Evolutionary conservation across 2,113 vertebrate species (phyloP).

Genomic region (Trachemys scripta): DNA sequence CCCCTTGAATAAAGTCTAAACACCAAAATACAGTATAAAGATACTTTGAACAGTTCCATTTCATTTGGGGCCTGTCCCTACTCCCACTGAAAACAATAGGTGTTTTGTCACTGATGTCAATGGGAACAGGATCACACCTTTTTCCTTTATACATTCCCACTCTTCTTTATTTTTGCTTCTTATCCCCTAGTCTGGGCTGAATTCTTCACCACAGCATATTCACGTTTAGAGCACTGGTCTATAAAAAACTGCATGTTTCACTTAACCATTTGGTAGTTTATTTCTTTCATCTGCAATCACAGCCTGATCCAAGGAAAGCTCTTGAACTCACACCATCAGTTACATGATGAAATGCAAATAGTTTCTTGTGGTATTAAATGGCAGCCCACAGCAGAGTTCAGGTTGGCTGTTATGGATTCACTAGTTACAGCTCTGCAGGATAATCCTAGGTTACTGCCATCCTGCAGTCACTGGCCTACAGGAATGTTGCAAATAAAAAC

Average conservation of each 20-base stretch:
- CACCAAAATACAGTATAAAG: background rate
- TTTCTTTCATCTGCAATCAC: constrained; percentile 66
- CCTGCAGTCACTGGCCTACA: constrained; percentile 71
- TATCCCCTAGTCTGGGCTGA: background rate
- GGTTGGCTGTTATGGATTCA: constrained; percentile 66
- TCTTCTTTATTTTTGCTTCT: background rate
- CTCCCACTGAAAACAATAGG: background rate
- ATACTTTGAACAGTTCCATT: background rate
- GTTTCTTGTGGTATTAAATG: constrained; percentile 67
- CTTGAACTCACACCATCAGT: constrained; percentile 60
- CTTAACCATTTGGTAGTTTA: constrained; percentile 54
- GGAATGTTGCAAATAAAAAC: constrained; percentile 75
- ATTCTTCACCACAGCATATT: background rate
- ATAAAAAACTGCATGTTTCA: constrained; percentile 59
- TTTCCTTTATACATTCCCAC: background rate
- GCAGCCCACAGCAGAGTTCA: constrained; percentile 71
- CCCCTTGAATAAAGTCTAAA: background rate
- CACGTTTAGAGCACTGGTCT: constrained; percentile 38
- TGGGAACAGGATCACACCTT: background rate
- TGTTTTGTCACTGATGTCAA: background rate
- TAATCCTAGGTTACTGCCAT: constrained; percentile 73
- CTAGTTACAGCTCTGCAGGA: constrained; percentile 69
- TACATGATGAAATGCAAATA: constrained; percentile 73
- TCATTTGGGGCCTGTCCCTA: background rate
- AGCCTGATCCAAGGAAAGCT: constrained; percentile 55